Evolutionary conservation across 1,140 invertebrate genomes (phyloP), one percentile per base, ranked within the genome.

Genomic region (Drosophila rufa): DNA sequence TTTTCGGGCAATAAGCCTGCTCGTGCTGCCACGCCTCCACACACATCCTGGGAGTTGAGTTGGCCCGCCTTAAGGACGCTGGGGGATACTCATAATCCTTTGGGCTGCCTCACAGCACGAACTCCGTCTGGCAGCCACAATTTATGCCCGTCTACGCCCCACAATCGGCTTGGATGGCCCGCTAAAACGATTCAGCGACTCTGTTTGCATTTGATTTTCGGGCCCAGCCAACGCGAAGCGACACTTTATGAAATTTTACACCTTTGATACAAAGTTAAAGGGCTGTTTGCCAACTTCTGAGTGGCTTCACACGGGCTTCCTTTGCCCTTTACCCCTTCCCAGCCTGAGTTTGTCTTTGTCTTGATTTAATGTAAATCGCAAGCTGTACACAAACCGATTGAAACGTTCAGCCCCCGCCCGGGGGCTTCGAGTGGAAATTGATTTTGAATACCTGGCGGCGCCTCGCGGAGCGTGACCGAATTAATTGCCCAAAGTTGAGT

Each of bases 231-330:
- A 79, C 69, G 81, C 69, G 76, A 79, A 79, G 76, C 70, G 82
- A 86, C 82, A 86, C 82, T 86, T 87, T 78, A 79, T 75, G 69
- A 68, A 80, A 87, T 89, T 79, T 80, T 84, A 82, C 84, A 90
- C 84, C 84, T 87, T 87, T 89, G 84, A 89, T 83, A 83, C 82
- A 80, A 89, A 75, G 80, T 84, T 89, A 89, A 87, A 87, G 84
- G 84, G 59, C 53, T 87, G 78, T 89, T 84, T 89, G 60, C 57
- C 70, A 70, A 60, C 59, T 76, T 61, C 67, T 55, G 77, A 78
- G 67, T 74, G 73, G 57, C 74, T 61, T 25, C 69, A 64, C 68
- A 60, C 45, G 53, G 3, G 1, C 27, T 36, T 19, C 17, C n/a
- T 56, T 19, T 15, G 1, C 27, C n/a, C 2, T 9, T 19, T 8